Base-by-base conservation (phyloP, 2,888 invertebrate species). In the Bembecia ichneumoniformis region DNA sequence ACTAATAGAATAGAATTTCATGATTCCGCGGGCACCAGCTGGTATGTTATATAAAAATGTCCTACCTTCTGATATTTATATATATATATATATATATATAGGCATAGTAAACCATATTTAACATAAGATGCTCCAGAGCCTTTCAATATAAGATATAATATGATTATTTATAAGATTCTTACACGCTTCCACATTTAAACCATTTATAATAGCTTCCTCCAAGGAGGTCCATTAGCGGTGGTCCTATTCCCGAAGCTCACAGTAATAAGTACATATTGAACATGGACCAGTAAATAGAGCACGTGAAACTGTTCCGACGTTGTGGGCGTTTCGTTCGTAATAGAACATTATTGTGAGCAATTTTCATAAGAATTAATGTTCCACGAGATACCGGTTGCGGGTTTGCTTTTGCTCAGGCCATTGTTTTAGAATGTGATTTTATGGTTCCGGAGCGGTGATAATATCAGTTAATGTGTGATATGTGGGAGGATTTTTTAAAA, bases 341-440 rank as follows among this genome's bases (percentile, higher is more conserved):
- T 54, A 53, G 52, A 47, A 52, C 54, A 54, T 57, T 57, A 54
- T 52, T 56, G 54, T 57, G 50, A 45, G 54, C 52, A 55, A 55
- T 57, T 53, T 54, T 53, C 56, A 46, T 51, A 54, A 43, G 54
- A 51, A 55, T 53, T 53, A 54, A 49, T 46, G 48, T 20, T 34
- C 40, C 14, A 20, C 17, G 28, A 50, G 51, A 53, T 50, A 44
- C 44, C 14, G 40, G 40, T 11, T 40, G 14, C n/a, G 14, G 11
- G 40, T 40, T 40, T 40, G 14, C 40, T 40, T 2, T 40, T 40
- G 40, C 14, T 40, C 40, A n/a, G 14, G n/a, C 14, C 40, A 40
- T 40, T 40, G 40, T 40, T 40, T 40, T 43, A 44, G 45, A 16
- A 43, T n/a, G 28, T 11, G 46, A 46, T 28, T 20, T 28, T 35